A percentile compares a stretch with the other conserved stretches of the same genome.
Evolutionary conservation across 2,888 invertebrate genomes (phyloP).

Genomic region (Orthonevra nobilis): DNA sequence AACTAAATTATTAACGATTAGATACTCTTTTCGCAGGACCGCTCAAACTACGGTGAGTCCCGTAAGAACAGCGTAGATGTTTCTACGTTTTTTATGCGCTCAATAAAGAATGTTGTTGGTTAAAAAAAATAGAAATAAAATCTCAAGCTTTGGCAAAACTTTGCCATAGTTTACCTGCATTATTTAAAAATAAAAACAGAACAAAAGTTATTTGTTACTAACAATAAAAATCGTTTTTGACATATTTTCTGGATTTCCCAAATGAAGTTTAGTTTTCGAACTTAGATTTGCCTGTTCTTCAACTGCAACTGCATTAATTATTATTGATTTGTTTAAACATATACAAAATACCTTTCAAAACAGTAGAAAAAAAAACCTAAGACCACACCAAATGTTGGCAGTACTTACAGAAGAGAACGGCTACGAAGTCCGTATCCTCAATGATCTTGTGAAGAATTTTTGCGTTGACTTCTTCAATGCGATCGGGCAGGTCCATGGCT

Average conservation of each 20-base stretch:
- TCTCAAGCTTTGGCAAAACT: slow-evolving; percentile 6
- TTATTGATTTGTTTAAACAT: slow-evolving; percentile 53
- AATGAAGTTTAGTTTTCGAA: slow-evolving; percentile 35
- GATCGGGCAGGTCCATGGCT: slow-evolving; percentile 96
- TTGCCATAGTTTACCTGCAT: slow-evolving; percentile 42
- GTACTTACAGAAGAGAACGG: slow-evolving; percentile 96
- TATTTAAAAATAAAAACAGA: slow-evolving; percentile 10
- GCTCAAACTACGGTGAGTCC: slow-evolving; percentile 20
- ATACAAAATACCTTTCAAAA: slow-evolving; percentile 31
- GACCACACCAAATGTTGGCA: slow-evolving; percentile 29
- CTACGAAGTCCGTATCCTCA: slow-evolving; percentile 94
- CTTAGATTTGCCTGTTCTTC: slow-evolving; percentile 27
- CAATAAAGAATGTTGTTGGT: slow-evolving; percentile 12
- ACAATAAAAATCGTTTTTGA: slow-evolving; percentile 18
- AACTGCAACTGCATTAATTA: slow-evolving; percentile 79
- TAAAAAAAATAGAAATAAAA: slow-evolving; percentile 9
- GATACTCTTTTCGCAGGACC: slow-evolving; percentile 9
- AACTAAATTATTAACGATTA: slow-evolving; percentile 49
- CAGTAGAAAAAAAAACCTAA: slow-evolving; percentile 11
- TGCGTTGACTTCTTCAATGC: slow-evolving; percentile 96
- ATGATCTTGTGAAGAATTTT: slow-evolving; percentile 94
- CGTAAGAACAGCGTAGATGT: slow-evolving; percentile 36
- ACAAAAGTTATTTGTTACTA: slow-evolving; percentile 30
- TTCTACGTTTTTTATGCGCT: slow-evolving; percentile 33
- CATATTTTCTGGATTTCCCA: slow-evolving; percentile 10